Evolutionary conservation across 1,140 invertebrate genomes (phyloP).

Genomic region (Archivesica marissinica): DNA sequence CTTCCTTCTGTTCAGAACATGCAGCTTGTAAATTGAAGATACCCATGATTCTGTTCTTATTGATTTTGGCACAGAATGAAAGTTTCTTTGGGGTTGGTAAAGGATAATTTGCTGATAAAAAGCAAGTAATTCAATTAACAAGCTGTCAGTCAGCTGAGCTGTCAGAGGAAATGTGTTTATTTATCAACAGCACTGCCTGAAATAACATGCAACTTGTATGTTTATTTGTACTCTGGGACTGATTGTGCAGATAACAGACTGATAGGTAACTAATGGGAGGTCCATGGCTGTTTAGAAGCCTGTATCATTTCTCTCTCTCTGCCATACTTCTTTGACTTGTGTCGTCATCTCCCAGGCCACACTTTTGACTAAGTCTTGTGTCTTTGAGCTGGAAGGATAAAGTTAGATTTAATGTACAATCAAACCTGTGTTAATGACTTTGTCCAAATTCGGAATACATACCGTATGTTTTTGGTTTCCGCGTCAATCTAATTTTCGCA

Average conservation of each 20-base stretch:
- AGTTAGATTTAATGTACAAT: too few relatives aligned
- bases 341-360: too few relatives aligned
- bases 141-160: constrained; percentile 20
- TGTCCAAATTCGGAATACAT: too few relatives aligned
- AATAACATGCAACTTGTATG: constrained; percentile 36
- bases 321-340: too few relatives aligned
- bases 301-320: not conserved
- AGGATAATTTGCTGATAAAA: not conserved
- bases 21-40: too few relatives aligned
- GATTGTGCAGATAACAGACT: not conserved
- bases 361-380: too few relatives aligned
- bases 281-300: not conserved
- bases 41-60: not conserved
- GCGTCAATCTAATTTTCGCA: too few relatives aligned
- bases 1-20: too few relatives aligned
- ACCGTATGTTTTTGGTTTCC: too few relatives aligned
- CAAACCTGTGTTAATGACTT: too few relatives aligned
- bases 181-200: constrained; percentile 25
- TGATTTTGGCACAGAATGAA: constrained; percentile 1
- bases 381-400: too few relatives aligned
- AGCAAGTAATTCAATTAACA: constrained; percentile 34
- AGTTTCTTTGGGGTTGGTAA: not conserved
- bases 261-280: constrained; percentile 37
- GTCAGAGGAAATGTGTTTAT: constrained; percentile 35
- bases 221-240: constrained; percentile 15